Evolutionary conservation across 2,113 vertebrate species (phyloP).

Genomic region (Calyptommatus sinebrachiatus): DNA sequence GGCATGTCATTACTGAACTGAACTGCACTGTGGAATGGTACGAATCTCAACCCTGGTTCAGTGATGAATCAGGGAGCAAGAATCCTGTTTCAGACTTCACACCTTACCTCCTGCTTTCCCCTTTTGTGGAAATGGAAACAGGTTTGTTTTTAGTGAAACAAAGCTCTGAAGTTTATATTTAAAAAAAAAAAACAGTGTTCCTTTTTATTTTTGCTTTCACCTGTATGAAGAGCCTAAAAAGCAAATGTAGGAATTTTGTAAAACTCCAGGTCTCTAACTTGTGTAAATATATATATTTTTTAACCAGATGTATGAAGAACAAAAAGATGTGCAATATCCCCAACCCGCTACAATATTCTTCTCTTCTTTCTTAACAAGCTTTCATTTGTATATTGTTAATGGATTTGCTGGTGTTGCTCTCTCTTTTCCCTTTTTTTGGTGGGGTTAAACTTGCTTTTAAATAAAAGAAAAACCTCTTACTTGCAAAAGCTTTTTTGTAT

Average conservation of each 20-base stretch:
- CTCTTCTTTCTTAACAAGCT: slow-evolving; percentile 44
- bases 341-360: slow-evolving; percentile 47
- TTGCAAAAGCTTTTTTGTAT: slow-evolving; percentile 80
- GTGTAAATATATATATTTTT: slow-evolving; percentile 74
- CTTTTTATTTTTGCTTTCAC: slow-evolving; percentile 16
- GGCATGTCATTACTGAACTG: slow-evolving; percentile 2
- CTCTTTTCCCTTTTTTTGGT: slow-evolving; percentile 51
- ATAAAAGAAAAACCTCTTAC: slow-evolving; percentile 59
- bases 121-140: slow-evolving; percentile 32
- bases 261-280: slow-evolving; percentile 65
- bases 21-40: slow-evolving; percentile 39
- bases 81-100: slow-evolving; percentile 30
- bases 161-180: slow-evolving; percentile 25
- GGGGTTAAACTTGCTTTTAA: slow-evolving; percentile 80
- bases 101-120: slow-evolving; percentile 22
- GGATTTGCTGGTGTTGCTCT: slow-evolving; percentile 50
- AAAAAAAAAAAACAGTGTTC: slow-evolving; percentile 1
- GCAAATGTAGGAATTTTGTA: slow-evolving; percentile 65
- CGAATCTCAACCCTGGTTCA: slow-evolving; percentile 14
- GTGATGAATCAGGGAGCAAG: slow-evolving; percentile 18
- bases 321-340: slow-evolving; percentile 76
- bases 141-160: slow-evolving; percentile 25
- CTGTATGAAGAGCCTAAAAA: slow-evolving; percentile 28
- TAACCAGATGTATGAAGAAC: slow-evolving; percentile 73
- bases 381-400: slow-evolving; percentile 60